Conservation (phyloP, 2,888 invertebrate genomes). For the Hedya salicella region DNA sequence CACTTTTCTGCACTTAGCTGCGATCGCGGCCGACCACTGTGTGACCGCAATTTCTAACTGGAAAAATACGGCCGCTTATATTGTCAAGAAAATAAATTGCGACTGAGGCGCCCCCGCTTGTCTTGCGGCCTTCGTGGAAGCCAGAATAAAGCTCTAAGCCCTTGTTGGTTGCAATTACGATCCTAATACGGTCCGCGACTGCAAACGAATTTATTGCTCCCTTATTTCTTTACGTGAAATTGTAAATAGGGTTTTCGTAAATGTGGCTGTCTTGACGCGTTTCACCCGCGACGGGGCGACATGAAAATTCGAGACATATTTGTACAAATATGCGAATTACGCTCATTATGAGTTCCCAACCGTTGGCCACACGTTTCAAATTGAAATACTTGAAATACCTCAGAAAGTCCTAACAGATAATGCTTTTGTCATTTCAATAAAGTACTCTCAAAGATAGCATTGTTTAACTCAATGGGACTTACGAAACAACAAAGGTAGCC, state of each 20-base stretch:
- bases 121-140: constrained; percentile 46
- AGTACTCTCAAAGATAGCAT: constrained; percentile 22
- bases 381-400: not conserved
- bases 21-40: constrained; percentile 55
- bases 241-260: constrained; percentile 33
- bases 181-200: constrained; percentile 56
- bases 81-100: constrained; percentile 66
- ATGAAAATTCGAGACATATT: constrained; percentile 20
- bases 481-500: constrained; percentile 31
- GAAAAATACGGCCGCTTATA: constrained; percentile 68
- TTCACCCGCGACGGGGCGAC: constrained; percentile 13
- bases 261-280: constrained; percentile 30
- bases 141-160: constrained; percentile 59
- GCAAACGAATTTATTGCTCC: constrained; percentile 61
- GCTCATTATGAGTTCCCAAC: constrained; percentile 11
- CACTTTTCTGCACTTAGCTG: constrained; percentile 74
- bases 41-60: constrained; percentile 69
- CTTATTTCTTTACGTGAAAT: constrained; percentile 50
- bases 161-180: constrained; percentile 65
- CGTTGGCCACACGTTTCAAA: not conserved
- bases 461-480: constrained; percentile 23
- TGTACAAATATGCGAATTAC: constrained; percentile 6
- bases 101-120: constrained; percentile 37
- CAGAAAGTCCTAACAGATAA: constrained; percentile 2
- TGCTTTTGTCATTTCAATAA: constrained; percentile 7